A percentile compares a stretch with the other conserved stretches of the same genome.
Evolutionary conservation across 2,888 invertebrate species (phyloP).

Genomic region (Ptychoptera contaminata): DNA sequence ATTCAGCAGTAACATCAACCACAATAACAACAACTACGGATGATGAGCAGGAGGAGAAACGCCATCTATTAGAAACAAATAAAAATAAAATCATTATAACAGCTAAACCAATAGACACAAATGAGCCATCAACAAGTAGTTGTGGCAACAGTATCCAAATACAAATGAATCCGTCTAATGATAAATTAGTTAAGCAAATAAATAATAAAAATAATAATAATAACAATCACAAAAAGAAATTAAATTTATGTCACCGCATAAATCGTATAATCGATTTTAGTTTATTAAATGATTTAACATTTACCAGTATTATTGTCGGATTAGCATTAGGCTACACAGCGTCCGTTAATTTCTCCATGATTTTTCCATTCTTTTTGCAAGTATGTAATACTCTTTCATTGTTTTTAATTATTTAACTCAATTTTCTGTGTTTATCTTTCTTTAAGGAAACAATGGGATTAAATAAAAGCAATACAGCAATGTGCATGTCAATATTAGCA

Average conservation of each 20-base stretch:
- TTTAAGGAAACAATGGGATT: constrained; percentile 24
- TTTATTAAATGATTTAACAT: constrained; percentile 42
- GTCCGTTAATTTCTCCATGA: constrained; percentile 51
- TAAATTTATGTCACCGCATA: constrained; percentile 13
- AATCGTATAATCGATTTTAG: constrained; percentile 43
- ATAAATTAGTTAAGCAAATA: too few relatives aligned
- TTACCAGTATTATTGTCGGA: constrained; percentile 50
- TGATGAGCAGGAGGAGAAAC: neutral
- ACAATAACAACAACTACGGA: neutral
- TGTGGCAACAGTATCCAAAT: neutral
- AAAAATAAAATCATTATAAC: constrained; percentile 5
- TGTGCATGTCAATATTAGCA: constrained; percentile 55
- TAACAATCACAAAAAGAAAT: neutral
- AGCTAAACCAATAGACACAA: constrained; percentile 4
- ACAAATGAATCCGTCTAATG: too few relatives aligned
- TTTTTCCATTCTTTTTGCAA: constrained; percentile 51
- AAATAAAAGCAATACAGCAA: constrained; percentile 39
- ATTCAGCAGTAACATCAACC: constrained; percentile 4
- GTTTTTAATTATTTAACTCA: too few relatives aligned
- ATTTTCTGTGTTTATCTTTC: too few relatives aligned
- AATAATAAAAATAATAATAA: too few relatives aligned
- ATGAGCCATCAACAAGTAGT: constrained; percentile 11
- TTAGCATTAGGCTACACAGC: constrained; percentile 50
- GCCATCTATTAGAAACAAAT: neutral
- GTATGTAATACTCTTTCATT: constrained; percentile 27